A percentile compares a stretch with the other conserved stretches of the same genome.
phyloP scores from a whole-genome alignment of 2,797 vertebrate species.

The Neopelma chrysocephalum region DNA sequence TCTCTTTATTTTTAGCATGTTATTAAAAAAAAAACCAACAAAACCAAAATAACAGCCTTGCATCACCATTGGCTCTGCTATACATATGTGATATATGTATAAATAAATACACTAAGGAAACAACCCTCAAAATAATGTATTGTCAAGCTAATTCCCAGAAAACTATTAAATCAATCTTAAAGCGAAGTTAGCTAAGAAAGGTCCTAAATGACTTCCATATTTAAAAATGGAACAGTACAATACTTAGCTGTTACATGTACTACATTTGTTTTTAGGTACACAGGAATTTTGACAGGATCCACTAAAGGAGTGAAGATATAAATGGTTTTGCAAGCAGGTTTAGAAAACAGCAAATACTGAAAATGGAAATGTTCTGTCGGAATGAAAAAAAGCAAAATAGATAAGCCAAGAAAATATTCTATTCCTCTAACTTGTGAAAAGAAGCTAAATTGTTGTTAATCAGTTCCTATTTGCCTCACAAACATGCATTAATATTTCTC shows the following conservation, averaged over 20 bases:
- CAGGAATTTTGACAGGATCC: neutral
- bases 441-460: neutral
- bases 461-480: neutral
- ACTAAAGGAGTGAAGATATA: neutral
- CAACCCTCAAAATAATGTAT: neutral
- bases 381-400: neutral
- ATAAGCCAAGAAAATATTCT: neutral
- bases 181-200: neutral
- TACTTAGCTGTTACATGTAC: neutral
- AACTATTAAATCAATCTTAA: neutral
- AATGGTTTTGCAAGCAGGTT: neutral
- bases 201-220: neutral
- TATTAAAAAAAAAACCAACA: neutral
- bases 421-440: neutral
- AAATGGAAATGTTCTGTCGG: neutral
- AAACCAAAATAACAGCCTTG: neutral
- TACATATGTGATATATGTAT: neutral
- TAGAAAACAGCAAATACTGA: neutral
- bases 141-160: neutral
- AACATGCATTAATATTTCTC: neutral
- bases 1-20: neutral
- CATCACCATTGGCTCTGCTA: neutral
- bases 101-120: neutral
- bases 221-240: neutral
- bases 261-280: neutral